phyloP scores from a whole-genome alignment of 1,140 invertebrate genomes.

The Ceratina calcarata region DNA sequence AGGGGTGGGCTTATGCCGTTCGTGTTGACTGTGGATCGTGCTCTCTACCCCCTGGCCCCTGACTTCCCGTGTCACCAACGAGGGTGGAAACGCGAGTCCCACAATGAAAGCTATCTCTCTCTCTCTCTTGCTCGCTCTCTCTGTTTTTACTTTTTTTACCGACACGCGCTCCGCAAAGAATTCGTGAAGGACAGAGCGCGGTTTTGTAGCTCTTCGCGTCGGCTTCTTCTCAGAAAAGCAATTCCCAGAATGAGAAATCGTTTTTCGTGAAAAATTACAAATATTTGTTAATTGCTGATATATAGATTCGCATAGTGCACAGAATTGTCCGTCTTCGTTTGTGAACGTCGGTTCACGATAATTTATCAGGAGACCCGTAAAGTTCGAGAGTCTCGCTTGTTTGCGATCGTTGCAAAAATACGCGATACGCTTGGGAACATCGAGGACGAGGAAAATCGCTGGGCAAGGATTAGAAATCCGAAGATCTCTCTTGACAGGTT shows the following conservation, averaged over 20 bases:
- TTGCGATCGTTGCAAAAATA: no score
- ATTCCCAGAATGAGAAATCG: no score
- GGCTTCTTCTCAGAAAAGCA: no score
- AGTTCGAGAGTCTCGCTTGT: no score
- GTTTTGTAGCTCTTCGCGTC: no score
- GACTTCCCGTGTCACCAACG: conserved; percentile 69
- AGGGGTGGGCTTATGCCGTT: conserved; percentile 67
- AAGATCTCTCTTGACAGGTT: conserved; percentile 7
- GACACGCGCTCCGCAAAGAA: conserved; percentile 26
- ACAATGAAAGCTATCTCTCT: conserved; percentile 58
- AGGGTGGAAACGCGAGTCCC: conserved; percentile 73
- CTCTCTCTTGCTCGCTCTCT: conserved; percentile 44
- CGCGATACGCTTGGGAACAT: no score
- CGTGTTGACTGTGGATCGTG: conserved; percentile 72
- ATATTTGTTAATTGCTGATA: no score
- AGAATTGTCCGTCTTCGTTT: no score
- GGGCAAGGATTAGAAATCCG: not conserved
- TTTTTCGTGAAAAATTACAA: no score
- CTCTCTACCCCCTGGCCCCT: conserved; percentile 62
- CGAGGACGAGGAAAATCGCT: conserved; percentile 29
- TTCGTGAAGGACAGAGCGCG: not conserved
- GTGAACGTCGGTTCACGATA: no score
- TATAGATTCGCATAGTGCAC: no score
- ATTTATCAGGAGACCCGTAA: no score
- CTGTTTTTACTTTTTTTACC: not conserved